Evolutionary conservation across 1,140 invertebrate genomes (phyloP), one percentile per base, ranked within the genome.

Genomic region (Drosophila sp.): DNA sequence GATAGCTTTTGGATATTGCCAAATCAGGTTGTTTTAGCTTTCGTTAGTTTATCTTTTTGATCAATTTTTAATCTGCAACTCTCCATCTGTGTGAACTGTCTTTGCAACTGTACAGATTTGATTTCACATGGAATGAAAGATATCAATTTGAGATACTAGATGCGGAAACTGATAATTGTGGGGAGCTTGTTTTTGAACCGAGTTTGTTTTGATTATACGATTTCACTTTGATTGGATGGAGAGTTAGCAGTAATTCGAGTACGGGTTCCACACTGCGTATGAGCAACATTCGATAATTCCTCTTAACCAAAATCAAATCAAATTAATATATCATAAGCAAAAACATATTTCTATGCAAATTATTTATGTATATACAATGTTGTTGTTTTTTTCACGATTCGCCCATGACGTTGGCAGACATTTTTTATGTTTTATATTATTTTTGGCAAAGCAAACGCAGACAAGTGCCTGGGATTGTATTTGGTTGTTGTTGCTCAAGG

Each of bases 381-480:
- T 27, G 7, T 50, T 50, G 25, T 27, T 2, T 50, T 50, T 47
- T 68, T 32, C 38, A 41, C 11, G 61, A 32, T 72, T 70, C 30
- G 66, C 66, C 65, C 35, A 81, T 85, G 81, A 86, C 81, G 81
- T 75, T 54, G 58, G n/a, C 74, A 65, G 41, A 72, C 58, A 54
- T 60, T 64, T 41, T 38, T 54, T 41, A 35, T 57, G 56, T 50
- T 47, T 50, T 3, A 33, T 35, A 40, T 61, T 41, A 30, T 70
- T 76, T 58, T 61, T 75, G 58, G 54, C 64, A 61, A 69, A 69
- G 17, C 35, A 10, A 66, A 60, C 23, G 57, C 47, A 68, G 64
- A 44, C 80, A 71, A 79, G 69, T 75, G 76, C 79, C 67, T 63
- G 74, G 63, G 41, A 32, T 56, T 56, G 65, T 50, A n/a, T 50